Conservation (phyloP, 2,888 invertebrate species). For the Diarsia mendica region DNA sequence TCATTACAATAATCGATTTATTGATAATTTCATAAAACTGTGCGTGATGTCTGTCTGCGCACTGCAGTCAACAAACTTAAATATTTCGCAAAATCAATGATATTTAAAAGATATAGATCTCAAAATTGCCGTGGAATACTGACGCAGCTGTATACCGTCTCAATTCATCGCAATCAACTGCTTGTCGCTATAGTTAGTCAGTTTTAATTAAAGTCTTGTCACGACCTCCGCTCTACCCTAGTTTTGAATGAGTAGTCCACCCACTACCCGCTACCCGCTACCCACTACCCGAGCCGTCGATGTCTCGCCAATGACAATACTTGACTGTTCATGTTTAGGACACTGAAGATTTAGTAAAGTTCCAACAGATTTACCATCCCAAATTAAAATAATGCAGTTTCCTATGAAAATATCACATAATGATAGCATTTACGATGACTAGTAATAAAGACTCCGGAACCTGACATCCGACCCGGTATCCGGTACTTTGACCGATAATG, state of each 20-base stretch:
- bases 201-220: slow-evolving; percentile 24
- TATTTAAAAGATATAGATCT: not conserved
- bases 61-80: slow-evolving; percentile 8
- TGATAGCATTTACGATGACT: not conserved
- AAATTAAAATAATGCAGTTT: not conserved
- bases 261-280: not conserved
- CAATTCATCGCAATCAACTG: not conserved
- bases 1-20: slow-evolving; percentile 46
- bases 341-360: not conserved
- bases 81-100: no score
- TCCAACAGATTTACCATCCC: no score
- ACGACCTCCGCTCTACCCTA: not conserved
- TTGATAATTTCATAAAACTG: slow-evolving; percentile 29
- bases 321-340: not conserved
- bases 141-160: not conserved
- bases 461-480: not conserved
- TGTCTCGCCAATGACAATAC: not conserved
- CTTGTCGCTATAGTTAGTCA: slow-evolving; percentile 5
- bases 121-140: not conserved
- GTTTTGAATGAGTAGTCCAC: slow-evolving; percentile 7
- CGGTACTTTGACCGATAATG: not conserved
- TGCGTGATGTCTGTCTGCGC: not conserved
- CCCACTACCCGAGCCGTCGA: not conserved
- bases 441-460: not conserved
- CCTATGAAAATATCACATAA: not conserved